Evolutionary conservation across 1,140 invertebrate genomes (phyloP).

Genomic region (Diploscapter pachys): DNA sequence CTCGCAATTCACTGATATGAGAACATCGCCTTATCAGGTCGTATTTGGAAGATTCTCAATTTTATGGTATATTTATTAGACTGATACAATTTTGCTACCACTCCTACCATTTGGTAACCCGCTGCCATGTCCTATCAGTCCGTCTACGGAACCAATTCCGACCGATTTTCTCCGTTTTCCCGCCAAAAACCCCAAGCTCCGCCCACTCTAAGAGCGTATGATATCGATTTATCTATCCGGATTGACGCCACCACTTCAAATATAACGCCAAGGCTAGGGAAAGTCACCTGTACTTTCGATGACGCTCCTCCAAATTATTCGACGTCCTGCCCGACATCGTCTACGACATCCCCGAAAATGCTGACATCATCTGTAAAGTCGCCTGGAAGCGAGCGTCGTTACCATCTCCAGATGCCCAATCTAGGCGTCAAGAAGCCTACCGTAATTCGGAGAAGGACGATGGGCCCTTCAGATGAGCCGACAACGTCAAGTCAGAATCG

Average conservation of each 20-base stretch:
- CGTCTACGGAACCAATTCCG: background rate
- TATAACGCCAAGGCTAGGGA: background rate
- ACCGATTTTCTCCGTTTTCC: background rate
- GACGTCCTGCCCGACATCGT: slow-evolving; percentile 5
- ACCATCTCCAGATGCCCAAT: too few relatives aligned
- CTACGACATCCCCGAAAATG: background rate
- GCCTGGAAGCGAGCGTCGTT: background rate
- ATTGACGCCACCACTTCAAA: background rate
- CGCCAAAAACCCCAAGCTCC: slow-evolving; percentile 5
- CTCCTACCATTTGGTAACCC: background rate
- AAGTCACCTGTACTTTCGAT: slow-evolving; percentile 1
- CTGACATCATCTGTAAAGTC: slow-evolving; percentile 1
- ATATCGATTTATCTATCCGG: slow-evolving; percentile 6
- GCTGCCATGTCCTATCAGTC: slow-evolving; percentile 8
- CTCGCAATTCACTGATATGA: too few relatives aligned
- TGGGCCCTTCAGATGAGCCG: slow-evolving; percentile 2
- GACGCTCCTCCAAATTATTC: background rate
- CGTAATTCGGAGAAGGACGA: slow-evolving; percentile 1
- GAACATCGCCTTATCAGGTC: too few relatives aligned
- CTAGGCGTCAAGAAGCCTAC: too few relatives aligned
- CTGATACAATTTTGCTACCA: background rate
- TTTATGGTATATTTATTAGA: too few relatives aligned
- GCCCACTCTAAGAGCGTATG: slow-evolving; percentile 28
- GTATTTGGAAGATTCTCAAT: too few relatives aligned
- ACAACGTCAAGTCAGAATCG: background rate